Evolutionary conservation across 53 echinoderm and acorn worm genomes (phyloP), one percentile per base, ranked within the genome.

Genomic region (Actinopyga echinites): DNA sequence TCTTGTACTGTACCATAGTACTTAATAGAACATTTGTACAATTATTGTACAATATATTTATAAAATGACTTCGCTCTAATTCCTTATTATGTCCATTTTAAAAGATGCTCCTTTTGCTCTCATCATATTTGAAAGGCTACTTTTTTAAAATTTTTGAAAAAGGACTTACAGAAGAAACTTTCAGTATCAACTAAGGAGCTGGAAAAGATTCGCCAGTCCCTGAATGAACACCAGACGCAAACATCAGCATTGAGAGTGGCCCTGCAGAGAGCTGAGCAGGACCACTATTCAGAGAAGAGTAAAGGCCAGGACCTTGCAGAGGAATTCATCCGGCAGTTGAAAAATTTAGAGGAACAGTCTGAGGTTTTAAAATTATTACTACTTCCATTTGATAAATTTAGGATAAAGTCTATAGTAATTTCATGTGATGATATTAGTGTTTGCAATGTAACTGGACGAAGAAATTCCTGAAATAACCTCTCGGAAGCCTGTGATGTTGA

Each of bases 131-230:
- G 6, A 33, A 40, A 35, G 25, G 35, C 56, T 75, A 7, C 9
- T 26, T 33, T 31, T 53, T 65, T n/a, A 7, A 1, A 0, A 49
- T 49, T 17, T 49, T 49, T 49, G 1, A 15, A 13, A 49, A 49
- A 99, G 99, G 94, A 99, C 49, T 86, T 99, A 23, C 99, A 99
- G 65, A 87, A 69, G 66, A 94, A 94, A 71, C 83, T 92, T 12
- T 43, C 82, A 7, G 43, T 11, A 8, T 64, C 87, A 10, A 86
- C 64, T 53, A 89, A 91, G 52, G 99, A 92, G 49, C 61, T 92
- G 11, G 99, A 99, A 56, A 88, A 86, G 86, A 60, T 89, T 7
- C 89, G 84, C 7, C 84, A 78, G 65, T 74, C 95, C 24, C 69
- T 74, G 13, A 83, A 62, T 26, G 91, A 95, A 64, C 80, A 90